Evolutionary conservation across 2,113 vertebrate species (phyloP).

Genomic region (Egretta garzetta): DNA sequence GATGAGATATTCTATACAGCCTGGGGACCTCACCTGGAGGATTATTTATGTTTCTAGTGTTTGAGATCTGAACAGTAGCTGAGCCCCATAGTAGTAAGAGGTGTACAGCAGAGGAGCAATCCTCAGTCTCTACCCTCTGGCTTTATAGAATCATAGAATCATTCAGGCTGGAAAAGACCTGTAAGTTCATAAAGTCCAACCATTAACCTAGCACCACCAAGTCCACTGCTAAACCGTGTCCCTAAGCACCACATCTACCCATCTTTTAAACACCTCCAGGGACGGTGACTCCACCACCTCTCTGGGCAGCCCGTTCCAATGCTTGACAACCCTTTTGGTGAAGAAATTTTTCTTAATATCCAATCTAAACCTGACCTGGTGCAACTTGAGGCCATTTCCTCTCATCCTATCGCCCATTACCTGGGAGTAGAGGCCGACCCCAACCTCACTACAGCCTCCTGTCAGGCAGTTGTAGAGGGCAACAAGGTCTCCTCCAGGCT

Average conservation of each 20-base stretch:
- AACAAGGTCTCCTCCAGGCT: background rate
- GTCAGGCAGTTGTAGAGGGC: background rate
- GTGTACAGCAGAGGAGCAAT: background rate
- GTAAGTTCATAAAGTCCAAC: fast-evolving
- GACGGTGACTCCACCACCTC: too few relatives aligned
- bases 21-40: background rate
- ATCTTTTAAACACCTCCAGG: background rate
- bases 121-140: background rate
- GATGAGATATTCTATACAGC: background rate
- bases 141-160: background rate
- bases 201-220: background rate
- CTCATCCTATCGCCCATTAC: background rate
- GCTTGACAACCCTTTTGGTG: background rate
- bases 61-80: background rate
- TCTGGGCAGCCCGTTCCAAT: background rate
- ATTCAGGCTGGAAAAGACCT: background rate
- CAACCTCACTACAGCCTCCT: background rate
- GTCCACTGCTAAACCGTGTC: background rate
- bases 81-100: background rate
- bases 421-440: background rate
- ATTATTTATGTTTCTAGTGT: background rate
- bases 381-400: background rate
- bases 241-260: fast-evolving
- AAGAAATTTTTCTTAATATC: background rate
- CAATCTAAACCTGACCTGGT: background rate